A percentile compares a stretch with the other conserved stretches of the same genome.
Evolutionary conservation across 2,113 vertebrate species (phyloP).

Genomic region (Vidua macroura): DNA sequence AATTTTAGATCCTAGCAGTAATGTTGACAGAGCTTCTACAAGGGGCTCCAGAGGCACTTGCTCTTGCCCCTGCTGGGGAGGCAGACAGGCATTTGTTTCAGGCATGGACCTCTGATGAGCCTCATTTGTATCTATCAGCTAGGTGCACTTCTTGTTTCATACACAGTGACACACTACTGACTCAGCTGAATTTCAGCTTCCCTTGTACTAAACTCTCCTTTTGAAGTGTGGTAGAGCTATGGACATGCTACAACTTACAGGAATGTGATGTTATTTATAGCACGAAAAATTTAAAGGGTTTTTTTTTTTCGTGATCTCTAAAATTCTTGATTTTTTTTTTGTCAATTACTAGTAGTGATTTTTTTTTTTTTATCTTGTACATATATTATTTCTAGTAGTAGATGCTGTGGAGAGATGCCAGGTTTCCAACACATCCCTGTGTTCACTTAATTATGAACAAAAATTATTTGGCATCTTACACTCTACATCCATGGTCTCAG

Average conservation of each 20-base stretch:
- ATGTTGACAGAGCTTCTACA: neutral
- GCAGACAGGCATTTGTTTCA: neutral
- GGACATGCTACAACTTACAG: neutral
- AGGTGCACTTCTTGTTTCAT: neutral
- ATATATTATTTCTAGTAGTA: neutral
- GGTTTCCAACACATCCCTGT: neutral
- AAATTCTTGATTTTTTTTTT: neutral
- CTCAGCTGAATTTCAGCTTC: neutral
- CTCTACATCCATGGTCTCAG: neutral
- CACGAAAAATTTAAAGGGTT: neutral
- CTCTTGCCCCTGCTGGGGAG: neutral
- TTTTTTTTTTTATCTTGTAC: neutral
- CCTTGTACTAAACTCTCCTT: neutral
- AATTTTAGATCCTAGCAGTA: neutral
- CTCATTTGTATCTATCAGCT: neutral
- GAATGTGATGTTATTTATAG: neutral
- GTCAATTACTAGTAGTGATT: neutral
- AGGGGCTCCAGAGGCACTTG: too few relatives aligned
- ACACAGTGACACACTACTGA: neutral
- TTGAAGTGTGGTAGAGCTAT: neutral
- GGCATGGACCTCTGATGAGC: neutral
- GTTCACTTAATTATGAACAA: neutral
- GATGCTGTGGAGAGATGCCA: neutral
- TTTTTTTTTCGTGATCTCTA: neutral
- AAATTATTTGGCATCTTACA: neutral